Conservation (phyloP, 2,113 vertebrate genomes). For the Lathamus discolor region DNA sequence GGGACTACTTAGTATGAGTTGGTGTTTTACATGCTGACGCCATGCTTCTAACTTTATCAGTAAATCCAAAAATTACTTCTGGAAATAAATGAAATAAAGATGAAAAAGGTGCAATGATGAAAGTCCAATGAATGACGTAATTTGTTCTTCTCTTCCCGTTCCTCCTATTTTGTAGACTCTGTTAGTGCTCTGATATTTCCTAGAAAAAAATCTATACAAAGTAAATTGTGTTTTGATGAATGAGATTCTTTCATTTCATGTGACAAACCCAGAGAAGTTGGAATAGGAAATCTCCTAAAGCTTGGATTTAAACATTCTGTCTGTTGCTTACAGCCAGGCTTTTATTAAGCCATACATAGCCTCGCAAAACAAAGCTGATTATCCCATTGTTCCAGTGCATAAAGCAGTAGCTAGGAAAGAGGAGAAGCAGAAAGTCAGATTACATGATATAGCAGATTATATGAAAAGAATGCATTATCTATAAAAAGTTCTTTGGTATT, state of each 20-base stretch:
- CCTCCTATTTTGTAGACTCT: not conserved
- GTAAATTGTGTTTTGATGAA: not conserved
- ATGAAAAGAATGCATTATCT: not conserved
- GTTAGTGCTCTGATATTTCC: not conserved
- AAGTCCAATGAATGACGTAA: not conserved
- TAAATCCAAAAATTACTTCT: not conserved
- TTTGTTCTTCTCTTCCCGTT: not conserved
- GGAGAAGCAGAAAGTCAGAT: not conserved
- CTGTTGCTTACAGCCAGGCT: not conserved
- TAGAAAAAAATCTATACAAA: not conserved
- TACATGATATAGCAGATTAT: not conserved
- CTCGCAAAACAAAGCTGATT: not conserved
- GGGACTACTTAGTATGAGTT: not conserved
- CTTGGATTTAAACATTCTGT: not conserved
- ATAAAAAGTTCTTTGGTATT: not conserved
- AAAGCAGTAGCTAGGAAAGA: not conserved
- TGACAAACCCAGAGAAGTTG: not conserved
- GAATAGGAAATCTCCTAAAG: not conserved
- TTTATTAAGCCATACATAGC: not conserved
- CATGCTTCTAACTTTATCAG: not conserved
- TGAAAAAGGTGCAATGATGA: not conserved
- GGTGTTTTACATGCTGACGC: not conserved
- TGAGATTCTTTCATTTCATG: not conserved
- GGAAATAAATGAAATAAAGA: not conserved
- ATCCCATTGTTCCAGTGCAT: not conserved